These are phyloP conservation scores for Eilema caniola DNA, from an alignment of 2,888 invertebrate genomes.

Conservation along the genomic window DNA sequence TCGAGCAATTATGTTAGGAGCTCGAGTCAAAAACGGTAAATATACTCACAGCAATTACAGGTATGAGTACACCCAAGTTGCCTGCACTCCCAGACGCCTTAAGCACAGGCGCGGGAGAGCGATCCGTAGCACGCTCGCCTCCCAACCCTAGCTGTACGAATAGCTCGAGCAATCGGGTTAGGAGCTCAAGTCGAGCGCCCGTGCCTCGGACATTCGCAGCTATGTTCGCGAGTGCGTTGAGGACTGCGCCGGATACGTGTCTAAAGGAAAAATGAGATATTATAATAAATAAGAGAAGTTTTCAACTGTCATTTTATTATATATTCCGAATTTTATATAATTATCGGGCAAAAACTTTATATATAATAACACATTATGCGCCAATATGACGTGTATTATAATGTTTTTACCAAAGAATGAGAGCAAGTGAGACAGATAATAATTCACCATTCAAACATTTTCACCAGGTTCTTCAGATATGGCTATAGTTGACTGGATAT, in stretches of 20 bases:
- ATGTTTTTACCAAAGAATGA: too few species aligned
- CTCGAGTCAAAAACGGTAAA: not conserved
- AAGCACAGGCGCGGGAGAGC: constrained; percentile 90
- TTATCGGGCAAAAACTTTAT: too few species aligned
- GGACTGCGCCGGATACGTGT: constrained; percentile 97
- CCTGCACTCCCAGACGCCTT: constrained; percentile 98
- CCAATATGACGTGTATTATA: too few species aligned
- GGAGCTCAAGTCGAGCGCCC: constrained; percentile 92
- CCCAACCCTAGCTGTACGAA: constrained; percentile 99
- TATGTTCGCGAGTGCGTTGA: constrained; percentile 98
- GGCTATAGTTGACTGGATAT: too few species aligned
- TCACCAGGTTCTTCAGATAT: too few species aligned
- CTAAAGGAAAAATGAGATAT: constrained; percentile 60
- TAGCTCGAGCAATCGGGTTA: constrained; percentile 96
- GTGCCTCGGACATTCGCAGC: constrained; percentile 97
- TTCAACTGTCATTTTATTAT: not conserved
- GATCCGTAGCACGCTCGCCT: constrained; percentile 97
- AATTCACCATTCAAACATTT: too few species aligned
- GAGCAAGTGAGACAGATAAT: too few species aligned
- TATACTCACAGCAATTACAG: constrained; percentile 95
- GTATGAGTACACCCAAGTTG: constrained; percentile 98
- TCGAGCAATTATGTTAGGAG: too few species aligned
- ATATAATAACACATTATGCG: too few species aligned
- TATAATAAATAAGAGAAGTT: not conserved
- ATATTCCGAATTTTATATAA: too few species aligned